Conservation (phyloP, 2,888 invertebrate species). For the Agonopterix alstromeriana region DNA sequence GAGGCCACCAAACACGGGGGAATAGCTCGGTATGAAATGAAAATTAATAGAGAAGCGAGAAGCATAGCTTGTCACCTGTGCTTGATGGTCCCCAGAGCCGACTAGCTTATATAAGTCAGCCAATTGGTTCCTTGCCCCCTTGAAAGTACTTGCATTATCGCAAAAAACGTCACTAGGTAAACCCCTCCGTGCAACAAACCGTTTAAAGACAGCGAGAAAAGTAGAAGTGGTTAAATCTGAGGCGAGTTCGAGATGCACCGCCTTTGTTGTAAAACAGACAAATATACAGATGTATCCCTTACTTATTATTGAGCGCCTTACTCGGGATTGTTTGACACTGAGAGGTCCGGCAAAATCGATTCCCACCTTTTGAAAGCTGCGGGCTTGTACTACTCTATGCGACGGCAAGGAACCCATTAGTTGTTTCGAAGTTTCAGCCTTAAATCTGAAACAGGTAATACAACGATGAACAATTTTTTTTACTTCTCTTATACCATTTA, state of each 20-base stretch:
- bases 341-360: background rate
- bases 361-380: background rate
- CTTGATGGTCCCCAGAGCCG: background rate
- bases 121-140: constrained; percentile 5
- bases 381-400: background rate
- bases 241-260: constrained; percentile 1
- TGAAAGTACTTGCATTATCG: background rate
- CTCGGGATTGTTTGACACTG: background rate
- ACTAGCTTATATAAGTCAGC: constrained; percentile 1
- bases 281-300: constrained; percentile 1
- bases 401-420: constrained; percentile 10
- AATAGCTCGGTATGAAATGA: constrained; percentile 10
- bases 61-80: background rate
- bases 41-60: constrained; percentile 5
- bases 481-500: constrained; percentile 12
- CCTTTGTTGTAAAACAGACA: constrained; percentile 2
- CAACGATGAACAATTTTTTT: constrained; percentile 16
- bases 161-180: background rate
- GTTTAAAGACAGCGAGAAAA: constrained; percentile 1
- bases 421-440: constrained; percentile 8
- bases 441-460: constrained; percentile 13
- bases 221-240: background rate
- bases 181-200: constrained; percentile 1
- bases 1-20: constrained; percentile 12
- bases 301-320: constrained; percentile 1